Conservation (phyloP, 2,888 invertebrate genomes). For the Drosophila mimica region DNA sequence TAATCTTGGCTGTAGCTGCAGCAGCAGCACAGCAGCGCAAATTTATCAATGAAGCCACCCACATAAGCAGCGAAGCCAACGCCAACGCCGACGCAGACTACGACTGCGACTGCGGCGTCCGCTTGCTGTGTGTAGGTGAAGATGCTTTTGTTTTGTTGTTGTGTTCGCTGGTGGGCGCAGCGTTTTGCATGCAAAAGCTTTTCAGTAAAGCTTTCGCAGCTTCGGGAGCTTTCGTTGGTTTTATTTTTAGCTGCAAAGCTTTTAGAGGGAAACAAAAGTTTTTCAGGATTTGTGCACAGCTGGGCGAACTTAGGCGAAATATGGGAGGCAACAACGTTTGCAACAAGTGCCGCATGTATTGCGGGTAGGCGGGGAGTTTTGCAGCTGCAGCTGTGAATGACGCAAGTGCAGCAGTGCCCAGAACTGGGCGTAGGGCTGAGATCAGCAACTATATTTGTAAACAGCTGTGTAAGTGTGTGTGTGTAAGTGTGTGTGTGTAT, state of each 20-base stretch:
- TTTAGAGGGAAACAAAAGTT: constrained; percentile 22
- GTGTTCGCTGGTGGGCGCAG: constrained; percentile 43
- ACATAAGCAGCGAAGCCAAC: constrained; percentile 57
- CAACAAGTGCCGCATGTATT: constrained; percentile 27
- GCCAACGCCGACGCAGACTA: constrained; percentile 41
- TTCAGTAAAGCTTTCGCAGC: constrained; percentile 21
- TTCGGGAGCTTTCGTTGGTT: constrained; percentile 34
- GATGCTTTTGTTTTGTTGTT: constrained; percentile 8
- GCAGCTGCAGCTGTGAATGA: constrained; percentile 48
- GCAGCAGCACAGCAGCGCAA: constrained; percentile 34
- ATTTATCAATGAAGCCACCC: constrained; percentile 84
- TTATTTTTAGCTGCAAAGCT: constrained; percentile 41
- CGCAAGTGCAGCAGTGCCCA: constrained; percentile 43
- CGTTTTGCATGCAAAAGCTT: constrained; percentile 27
- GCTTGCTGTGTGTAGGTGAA: constrained; percentile 42
- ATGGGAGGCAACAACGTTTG: background rate
- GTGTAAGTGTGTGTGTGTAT: constrained; percentile 26
- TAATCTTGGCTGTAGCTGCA: constrained; percentile 61
- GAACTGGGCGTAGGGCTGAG: constrained; percentile 44
- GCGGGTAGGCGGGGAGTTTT: constrained; percentile 2
- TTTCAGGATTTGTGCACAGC: constrained; percentile 27
- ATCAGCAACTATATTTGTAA: constrained; percentile 44
- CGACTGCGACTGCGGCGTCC: constrained; percentile 13
- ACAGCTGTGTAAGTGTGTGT: background rate
- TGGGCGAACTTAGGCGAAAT: background rate